phyloP scores from a whole-genome alignment of 2,888 invertebrate species.

The Cosmorhoe ocellata region DNA sequence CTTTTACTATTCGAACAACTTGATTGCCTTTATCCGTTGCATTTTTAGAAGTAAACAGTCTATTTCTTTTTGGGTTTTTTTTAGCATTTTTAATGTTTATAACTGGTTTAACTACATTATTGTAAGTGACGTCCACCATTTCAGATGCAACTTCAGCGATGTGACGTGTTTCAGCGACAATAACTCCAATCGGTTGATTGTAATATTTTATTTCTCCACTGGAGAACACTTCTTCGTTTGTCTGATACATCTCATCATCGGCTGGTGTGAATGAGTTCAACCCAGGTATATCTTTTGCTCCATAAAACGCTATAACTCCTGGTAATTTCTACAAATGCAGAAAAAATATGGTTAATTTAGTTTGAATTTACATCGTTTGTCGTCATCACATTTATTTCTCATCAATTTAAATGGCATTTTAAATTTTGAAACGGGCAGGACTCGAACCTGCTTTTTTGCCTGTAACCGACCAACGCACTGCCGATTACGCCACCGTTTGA shows the following conservation, averaged over 20 bases:
- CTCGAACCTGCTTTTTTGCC: no score
- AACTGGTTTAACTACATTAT: constrained; percentile 50
- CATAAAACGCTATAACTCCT: constrained; percentile 85
- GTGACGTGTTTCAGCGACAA: constrained; percentile 81
- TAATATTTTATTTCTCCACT: constrained; percentile 79
- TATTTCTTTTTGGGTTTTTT: constrained; percentile 16
- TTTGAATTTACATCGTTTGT: background rate
- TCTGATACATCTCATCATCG: constrained; percentile 28
- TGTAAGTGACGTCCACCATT: constrained; percentile 79
- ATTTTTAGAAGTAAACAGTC: background rate
- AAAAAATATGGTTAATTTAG: background rate
- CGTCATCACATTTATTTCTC: no score
- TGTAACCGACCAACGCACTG: no score
- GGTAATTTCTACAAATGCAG: constrained; percentile 73
- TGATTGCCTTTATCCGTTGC: constrained; percentile 26
- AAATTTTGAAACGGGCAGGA: no score
- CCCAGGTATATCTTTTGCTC: constrained; percentile 87
- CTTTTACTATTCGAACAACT: constrained; percentile 23
- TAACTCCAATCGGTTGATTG: constrained; percentile 85
- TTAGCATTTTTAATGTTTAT: constrained; percentile 23
- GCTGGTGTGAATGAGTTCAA: constrained; percentile 75
- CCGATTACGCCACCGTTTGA: no score
- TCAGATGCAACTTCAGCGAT: constrained; percentile 80
- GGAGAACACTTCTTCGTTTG: constrained; percentile 72
- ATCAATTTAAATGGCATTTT: no score